A percentile compares a stretch with the other conserved stretches of the same genome.
phyloP scores from a whole-genome alignment of 2,797 vertebrate genomes.

The Trachops cirrhosus region DNA sequence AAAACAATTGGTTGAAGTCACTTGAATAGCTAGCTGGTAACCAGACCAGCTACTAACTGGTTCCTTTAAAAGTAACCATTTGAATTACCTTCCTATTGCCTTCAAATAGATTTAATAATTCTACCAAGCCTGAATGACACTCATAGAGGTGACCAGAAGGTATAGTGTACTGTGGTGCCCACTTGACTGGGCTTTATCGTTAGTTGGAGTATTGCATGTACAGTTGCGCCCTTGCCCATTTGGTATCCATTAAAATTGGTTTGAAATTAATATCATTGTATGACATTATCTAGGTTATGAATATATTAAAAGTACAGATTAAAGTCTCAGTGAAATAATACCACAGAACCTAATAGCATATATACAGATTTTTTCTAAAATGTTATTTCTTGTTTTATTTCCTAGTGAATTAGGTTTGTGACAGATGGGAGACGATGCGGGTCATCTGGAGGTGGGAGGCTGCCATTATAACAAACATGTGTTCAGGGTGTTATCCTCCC shows the following conservation, averaged over 20 bases:
- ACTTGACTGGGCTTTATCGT: neutral
- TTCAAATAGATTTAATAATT: constrained; percentile 1
- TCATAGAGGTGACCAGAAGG: neutral
- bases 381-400: constrained; percentile 52
- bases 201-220: neutral
- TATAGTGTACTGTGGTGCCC: neutral
- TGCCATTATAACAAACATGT: constrained; percentile 67
- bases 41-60: neutral
- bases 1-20: constrained; percentile 19
- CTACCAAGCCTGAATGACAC: neutral
- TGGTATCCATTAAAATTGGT: constrained; percentile 63
- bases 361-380: constrained; percentile 37
- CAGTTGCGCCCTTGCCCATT: neutral
- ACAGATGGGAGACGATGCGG: constrained; percentile 78
- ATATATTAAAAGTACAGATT: constrained; percentile 49
- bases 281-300: constrained; percentile 27
- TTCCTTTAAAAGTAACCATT: constrained; percentile 3
- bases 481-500: constrained; percentile 24
- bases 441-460: constrained; percentile 73
- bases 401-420: constrained; percentile 71
- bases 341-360: constrained; percentile 45
- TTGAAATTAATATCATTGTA: constrained; percentile 55
- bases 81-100: neutral
- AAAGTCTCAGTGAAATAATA: constrained; percentile 48
- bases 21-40: neutral